These are phyloP conservation scores for Cotesia vestalis DNA, from an alignment of 1,140 invertebrate genomes.

Conservation along the genomic window DNA sequence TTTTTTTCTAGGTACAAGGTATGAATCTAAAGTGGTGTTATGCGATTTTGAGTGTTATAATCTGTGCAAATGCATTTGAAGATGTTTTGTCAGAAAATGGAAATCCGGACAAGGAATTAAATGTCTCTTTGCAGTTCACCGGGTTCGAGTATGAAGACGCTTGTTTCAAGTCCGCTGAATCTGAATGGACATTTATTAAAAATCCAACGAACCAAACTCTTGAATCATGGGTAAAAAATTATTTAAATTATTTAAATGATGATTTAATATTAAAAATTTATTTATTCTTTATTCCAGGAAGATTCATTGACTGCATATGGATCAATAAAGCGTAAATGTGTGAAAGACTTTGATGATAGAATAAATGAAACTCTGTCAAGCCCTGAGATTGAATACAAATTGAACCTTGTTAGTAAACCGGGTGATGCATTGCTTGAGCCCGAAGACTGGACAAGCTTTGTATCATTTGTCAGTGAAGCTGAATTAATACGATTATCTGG, in stretches of 20 bases:
- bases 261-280: neutral
- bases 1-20: conserved; percentile 40
- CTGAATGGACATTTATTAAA: conserved; percentile 54
- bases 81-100: no score
- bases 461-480: conserved; percentile 75
- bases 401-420: conserved; percentile 60
- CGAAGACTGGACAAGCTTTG: conserved; percentile 71
- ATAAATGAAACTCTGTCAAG: conserved; percentile 26
- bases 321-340: conserved; percentile 42
- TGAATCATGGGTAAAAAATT: conserved; percentile 47
- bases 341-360: conserved; percentile 29
- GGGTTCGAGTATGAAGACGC: conserved; percentile 57
- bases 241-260: neutral
- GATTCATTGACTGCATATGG: conserved; percentile 43
- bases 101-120: conserved; percentile 24
- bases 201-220: conserved; percentile 45
- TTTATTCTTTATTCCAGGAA: conserved; percentile 45
- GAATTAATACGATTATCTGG: conserved; percentile 57
- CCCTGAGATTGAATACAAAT: conserved; percentile 44
- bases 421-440: conserved; percentile 67
- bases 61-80: conserved; percentile 28
- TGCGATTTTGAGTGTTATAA: conserved; percentile 40
- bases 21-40: conserved; percentile 50
- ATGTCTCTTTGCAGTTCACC: conserved; percentile 47
- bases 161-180: conserved; percentile 48